These are phyloP conservation scores for Cheilosia urbana DNA, from an alignment of 2,888 invertebrate species.

Conservation along the genomic window DNA sequence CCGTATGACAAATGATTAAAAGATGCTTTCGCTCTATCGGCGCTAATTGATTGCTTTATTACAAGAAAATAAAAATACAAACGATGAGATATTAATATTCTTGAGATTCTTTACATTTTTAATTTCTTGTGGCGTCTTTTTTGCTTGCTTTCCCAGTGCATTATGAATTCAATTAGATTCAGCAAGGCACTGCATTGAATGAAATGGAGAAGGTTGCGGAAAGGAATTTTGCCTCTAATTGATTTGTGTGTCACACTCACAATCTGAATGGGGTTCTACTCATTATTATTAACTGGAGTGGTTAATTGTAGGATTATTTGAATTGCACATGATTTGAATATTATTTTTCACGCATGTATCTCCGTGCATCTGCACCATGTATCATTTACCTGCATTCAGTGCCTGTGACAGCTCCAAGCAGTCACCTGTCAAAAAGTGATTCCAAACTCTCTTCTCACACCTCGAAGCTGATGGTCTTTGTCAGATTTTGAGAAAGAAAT, in stretches of 20 bases:
- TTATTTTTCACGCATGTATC: background rate
- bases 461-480: background rate
- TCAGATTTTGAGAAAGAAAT: background rate
- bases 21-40: slow-evolving; percentile 41
- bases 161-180: slow-evolving; percentile 65
- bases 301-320: slow-evolving; percentile 44
- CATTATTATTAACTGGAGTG: slow-evolving; percentile 63
- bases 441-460: slow-evolving; percentile 6
- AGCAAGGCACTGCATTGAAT: slow-evolving; percentile 26
- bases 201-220: slow-evolving; percentile 45
- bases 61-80: slow-evolving; percentile 15
- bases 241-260: slow-evolving; percentile 62
- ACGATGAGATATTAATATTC: slow-evolving; percentile 56
- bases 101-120: slow-evolving; percentile 55
- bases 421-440: slow-evolving; percentile 33
- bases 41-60: slow-evolving; percentile 68
- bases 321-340: slow-evolving; percentile 18
- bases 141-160: slow-evolving; percentile 12
- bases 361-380: background rate
- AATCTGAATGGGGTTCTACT: slow-evolving; percentile 50
- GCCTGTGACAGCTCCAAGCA: background rate
- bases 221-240: slow-evolving; percentile 65
- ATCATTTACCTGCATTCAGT: background rate
- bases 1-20: slow-evolving; percentile 44
- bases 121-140: background rate